Base-by-base conservation (phyloP, 2,888 invertebrate species). In the Ophion obscuratus region DNA sequence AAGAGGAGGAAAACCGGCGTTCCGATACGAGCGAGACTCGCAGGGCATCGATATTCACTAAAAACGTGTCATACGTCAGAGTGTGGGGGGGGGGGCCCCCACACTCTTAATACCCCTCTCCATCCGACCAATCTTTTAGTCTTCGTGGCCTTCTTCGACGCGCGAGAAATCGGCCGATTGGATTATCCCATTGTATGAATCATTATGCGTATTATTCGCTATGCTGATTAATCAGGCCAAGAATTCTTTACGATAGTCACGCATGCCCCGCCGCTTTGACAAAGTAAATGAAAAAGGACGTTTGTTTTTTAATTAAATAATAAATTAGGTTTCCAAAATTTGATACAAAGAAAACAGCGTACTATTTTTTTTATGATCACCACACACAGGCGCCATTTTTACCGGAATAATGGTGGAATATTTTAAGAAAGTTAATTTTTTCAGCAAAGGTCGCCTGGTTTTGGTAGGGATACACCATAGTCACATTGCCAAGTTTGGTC, bases 31-130 rank as follows among this genome's bases (percentile, higher is more conserved):
- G 53, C 53, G 53, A 14, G 14, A 4, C 14, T 5, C 53, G 53
- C 17, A 17, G 17, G 14, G 6, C 70, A 67, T 47, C 79, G 74
- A 74, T 57, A 61, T 82, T 24, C 53, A 71, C 78, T 75, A 61
- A 79, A 66, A 76, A 78, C 64, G 74, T 85, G 79, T 79, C 79
- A 76, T 71, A 64, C 68, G 77, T 82, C 78, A 85, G 31, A 31
- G 57, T n/a, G n/a, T n/a, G n/a, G n/a, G n/a, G n/a, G n/a, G n/a
- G n/a, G n/a, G n/a, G n/a, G n/a, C 36, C 71, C 76, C n/a, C 44
- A 31, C 71, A 64, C 64, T 47, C 24, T 62, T 20, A 6, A 40
- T 40, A 2, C 44, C 53, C 79, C 59, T 11, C 14, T 7, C n/a
- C 59, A 11, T 14, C n/a, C 31, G 17, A 14, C 57, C 44, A 9